Conservation (phyloP, 2,797 vertebrate species). For the Typhlichthys eigenmanni region DNA sequence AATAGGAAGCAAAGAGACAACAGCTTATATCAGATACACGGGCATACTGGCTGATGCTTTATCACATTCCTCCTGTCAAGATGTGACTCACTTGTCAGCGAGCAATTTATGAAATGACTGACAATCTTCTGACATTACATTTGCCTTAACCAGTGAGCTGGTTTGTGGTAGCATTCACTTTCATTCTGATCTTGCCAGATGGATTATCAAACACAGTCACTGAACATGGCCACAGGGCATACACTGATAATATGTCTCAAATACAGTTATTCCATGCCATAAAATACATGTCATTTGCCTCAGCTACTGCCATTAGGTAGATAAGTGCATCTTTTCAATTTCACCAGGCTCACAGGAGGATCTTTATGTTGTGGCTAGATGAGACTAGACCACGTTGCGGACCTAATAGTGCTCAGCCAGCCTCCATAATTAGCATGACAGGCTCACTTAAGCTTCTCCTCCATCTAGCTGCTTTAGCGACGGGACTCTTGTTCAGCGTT, state of each 20-base stretch:
- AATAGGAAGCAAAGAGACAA: slow-evolving; percentile 27
- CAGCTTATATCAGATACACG: slow-evolving; percentile 29
- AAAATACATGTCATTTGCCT: slow-evolving; percentile 67
- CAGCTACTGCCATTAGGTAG: slow-evolving; percentile 66
- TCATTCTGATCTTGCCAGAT: slow-evolving; percentile 41
- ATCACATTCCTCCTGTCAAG: slow-evolving; percentile 47
- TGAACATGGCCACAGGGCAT: slow-evolving; percentile 40
- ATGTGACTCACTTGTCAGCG: slow-evolving; percentile 47
- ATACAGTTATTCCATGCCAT: slow-evolving; percentile 56
- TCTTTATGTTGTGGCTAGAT: slow-evolving; percentile 65
- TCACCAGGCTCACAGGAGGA: slow-evolving; percentile 63
- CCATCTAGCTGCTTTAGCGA: slow-evolving; percentile 62
- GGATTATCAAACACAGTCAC: slow-evolving; percentile 56
- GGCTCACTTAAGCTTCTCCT: slow-evolving; percentile 73
- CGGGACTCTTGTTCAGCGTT: slow-evolving; percentile 55
- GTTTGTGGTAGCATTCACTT: slow-evolving; percentile 37
- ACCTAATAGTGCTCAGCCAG: slow-evolving; percentile 70
- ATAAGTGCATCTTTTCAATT: slow-evolving; percentile 73
- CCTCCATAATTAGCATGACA: slow-evolving; percentile 74
- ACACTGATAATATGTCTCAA: slow-evolving; percentile 41
- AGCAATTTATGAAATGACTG: slow-evolving; percentile 52
- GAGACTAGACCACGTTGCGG: slow-evolving; percentile 57
- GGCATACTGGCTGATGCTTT: slow-evolving; percentile 50
- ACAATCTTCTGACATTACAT: slow-evolving; percentile 41
- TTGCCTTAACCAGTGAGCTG: slow-evolving; percentile 49